Evolutionary conservation across 2,888 invertebrate species (phyloP), one percentile per base, ranked within the genome.

Genomic region (Athrips mouffetella): DNA sequence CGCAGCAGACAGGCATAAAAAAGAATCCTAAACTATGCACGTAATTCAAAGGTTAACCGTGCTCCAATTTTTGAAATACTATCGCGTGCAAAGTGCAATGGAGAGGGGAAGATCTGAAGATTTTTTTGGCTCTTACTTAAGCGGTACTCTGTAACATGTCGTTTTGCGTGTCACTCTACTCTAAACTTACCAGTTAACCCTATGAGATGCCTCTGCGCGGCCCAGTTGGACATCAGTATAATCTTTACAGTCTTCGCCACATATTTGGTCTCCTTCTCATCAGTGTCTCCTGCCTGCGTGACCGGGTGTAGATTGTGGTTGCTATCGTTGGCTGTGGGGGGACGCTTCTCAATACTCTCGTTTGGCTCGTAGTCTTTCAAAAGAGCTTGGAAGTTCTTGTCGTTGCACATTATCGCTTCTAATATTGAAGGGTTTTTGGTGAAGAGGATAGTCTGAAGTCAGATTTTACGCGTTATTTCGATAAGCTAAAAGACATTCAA

Each of bases 391-490:
- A 86, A 83, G 56, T 81, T 79, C 52, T 74, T 79, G 54, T 87
- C 88, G 54, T 82, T 81, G 23, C 59, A 55, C 72, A 85, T 72
- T 50, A 85, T 67, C 0, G 75, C 58, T 58, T 88, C 94, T 25
- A 96, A 81, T 47, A 95, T 94, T 13, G 77, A 72, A 27, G 95
- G 92, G 60, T 94, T 92, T 54, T 92, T 94, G 16, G 96, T 96
- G 73, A 96, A 96, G 48, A 96, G 85, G 54, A 96, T 95, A 6
- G 95, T 96, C 96, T 96, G 86, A 21, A 89, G 31, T 2, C 1
- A 13, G 13, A 31, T 31, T 2, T 25, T 20, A 7, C 27, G 10
- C 27, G n/a, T n/a, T n/a, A n/a, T 25, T 4, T 25, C 8, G 25
- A 31, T n/a, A 6, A 31, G 31, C n/a, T 11, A 31, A 31, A 31